These are phyloP conservation scores for Poeciliopsis gracilis DNA, from an alignment of 2,797 vertebrate genomes.

Conservation along the genomic window DNA sequence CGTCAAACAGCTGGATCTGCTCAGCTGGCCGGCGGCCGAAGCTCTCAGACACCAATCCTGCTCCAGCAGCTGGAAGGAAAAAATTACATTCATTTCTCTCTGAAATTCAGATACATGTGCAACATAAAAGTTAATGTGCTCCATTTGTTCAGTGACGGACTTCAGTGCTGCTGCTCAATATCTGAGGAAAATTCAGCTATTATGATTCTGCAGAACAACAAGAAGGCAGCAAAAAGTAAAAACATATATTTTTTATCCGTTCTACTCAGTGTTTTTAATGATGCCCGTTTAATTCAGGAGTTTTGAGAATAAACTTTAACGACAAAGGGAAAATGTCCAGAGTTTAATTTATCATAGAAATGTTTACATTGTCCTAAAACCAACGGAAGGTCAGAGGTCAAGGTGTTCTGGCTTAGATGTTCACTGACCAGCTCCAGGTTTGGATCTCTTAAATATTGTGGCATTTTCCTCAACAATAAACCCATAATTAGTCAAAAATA, in stretches of 20 bases:
- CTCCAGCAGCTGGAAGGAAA: slow-evolving; percentile 52
- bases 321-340: no score
- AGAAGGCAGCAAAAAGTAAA: background rate
- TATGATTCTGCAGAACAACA: background rate
- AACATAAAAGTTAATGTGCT: background rate
- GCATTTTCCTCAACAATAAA: no score
- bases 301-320: no score
- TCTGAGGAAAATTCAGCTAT: background rate
- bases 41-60: slow-evolving; percentile 56
- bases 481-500: no score
- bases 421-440: no score
- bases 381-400: no score
- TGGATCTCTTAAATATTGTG: no score
- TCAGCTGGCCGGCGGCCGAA: slow-evolving; percentile 43
- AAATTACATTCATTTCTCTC: background rate
- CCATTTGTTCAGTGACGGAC: background rate
- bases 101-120: background rate
- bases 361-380: no score
- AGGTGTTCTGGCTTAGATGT: no score
- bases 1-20: slow-evolving; percentile 31
- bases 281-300: background rate
- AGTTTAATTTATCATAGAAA: no score
- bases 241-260: background rate
- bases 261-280: background rate
- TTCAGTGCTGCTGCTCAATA: background rate